Percentiles rank a stretch among this genome's conserved stretches.
Evolutionary conservation across 2,888 invertebrate genomes (phyloP).

Genomic region (Drosophila mayaguana): DNA sequence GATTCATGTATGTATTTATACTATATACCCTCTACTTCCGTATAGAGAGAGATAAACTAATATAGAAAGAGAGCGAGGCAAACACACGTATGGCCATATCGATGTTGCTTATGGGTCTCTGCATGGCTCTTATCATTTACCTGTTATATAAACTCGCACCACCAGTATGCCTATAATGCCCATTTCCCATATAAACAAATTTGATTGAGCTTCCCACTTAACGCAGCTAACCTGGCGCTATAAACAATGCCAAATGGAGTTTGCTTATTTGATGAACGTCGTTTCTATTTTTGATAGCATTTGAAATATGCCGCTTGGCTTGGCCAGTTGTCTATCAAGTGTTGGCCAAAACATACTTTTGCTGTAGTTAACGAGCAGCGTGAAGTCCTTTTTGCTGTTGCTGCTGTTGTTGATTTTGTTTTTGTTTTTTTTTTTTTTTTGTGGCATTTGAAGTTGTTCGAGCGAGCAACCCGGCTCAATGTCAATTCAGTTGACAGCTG

Average conservation of each 20-base stretch:
- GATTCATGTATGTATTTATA: no score
- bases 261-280: constrained; percentile 2
- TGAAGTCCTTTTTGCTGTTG: background rate
- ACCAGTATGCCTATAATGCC: no score
- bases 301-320: background rate
- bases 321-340: constrained; percentile 11
- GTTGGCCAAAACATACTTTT: constrained; percentile 8
- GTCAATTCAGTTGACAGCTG: constrained; percentile 60
- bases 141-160: background rate
- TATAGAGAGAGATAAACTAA: no score
- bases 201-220: background rate
- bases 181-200: background rate
- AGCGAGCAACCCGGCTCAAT: constrained; percentile 52
- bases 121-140: background rate
- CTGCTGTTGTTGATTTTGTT: background rate
- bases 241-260: constrained; percentile 1
- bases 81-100: background rate
- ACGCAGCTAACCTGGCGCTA: background rate
- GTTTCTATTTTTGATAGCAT: constrained; percentile 7
- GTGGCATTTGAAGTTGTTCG: constrained; percentile 30
- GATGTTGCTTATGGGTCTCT: background rate
- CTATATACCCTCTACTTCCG: no score
- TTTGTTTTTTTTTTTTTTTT: background rate
- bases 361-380: constrained; percentile 9
- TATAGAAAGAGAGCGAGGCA: no score